Percentiles rank a stretch among this genome's conserved stretches.
These are phyloP conservation scores for Lithophane ornitopus DNA, from an alignment of 2,888 invertebrate genomes.

Conservation along the genomic window DNA sequence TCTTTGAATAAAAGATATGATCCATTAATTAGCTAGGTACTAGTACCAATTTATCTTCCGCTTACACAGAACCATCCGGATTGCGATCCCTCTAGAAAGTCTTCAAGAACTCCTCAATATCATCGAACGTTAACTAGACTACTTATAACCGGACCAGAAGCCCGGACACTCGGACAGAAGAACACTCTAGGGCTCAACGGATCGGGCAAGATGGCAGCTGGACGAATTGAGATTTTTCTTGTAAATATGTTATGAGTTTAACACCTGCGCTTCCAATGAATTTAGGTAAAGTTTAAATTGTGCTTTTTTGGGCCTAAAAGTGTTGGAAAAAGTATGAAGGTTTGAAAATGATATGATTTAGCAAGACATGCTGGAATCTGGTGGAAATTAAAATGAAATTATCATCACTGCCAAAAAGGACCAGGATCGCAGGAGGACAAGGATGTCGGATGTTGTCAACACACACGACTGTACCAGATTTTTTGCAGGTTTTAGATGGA, in stretches of 20 bases:
- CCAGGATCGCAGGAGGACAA: not conserved
- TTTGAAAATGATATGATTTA: not conserved
- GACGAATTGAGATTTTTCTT: not conserved
- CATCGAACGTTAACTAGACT: slow-evolving; percentile 16
- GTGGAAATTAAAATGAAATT: not conserved
- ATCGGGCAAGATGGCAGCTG: slow-evolving; percentile 22
- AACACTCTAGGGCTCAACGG: slow-evolving; percentile 7
- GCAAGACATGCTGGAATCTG: not conserved
- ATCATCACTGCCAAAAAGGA: not conserved
- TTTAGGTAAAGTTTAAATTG: not conserved
- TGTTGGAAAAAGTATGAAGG: not conserved
- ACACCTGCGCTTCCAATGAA: slow-evolving; percentile 8
- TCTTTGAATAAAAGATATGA: not conserved
- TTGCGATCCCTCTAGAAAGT: not conserved
- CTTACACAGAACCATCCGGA: slow-evolving; percentile 8
- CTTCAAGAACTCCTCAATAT: slow-evolving; percentile 23
- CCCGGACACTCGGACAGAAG: slow-evolving; percentile 7
- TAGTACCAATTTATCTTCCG: not conserved
- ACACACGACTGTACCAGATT: not conserved
- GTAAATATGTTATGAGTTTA: slow-evolving; percentile 28
- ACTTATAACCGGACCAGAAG: slow-evolving; percentile 1
- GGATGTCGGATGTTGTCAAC: not conserved
- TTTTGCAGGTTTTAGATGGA: not conserved
- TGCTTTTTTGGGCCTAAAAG: not conserved
- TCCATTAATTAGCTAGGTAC: not conserved